A percentile compares a stretch with the other conserved stretches of the same genome.
Evolutionary conservation across 2,888 invertebrate species (phyloP).

Genomic region (Lasius platythorax): DNA sequence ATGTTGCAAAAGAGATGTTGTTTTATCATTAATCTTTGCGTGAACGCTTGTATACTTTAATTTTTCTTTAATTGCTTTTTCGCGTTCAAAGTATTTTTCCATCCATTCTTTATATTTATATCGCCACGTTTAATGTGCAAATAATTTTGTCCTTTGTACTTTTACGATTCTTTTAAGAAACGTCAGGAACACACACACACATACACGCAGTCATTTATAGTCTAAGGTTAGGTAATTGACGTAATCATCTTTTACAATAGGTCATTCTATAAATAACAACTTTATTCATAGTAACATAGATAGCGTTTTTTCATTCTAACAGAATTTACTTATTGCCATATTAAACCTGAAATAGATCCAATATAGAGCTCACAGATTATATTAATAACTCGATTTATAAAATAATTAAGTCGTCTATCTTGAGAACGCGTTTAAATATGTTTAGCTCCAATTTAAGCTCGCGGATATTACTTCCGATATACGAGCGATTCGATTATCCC

Average conservation of each 20-base stretch:
- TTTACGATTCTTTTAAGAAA: background rate
- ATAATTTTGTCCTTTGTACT: background rate
- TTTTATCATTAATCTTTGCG: background rate
- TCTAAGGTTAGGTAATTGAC: conserved; percentile 51
- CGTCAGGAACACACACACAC: background rate
- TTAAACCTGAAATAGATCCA: conserved; percentile 23
- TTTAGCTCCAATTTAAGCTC: background rate
- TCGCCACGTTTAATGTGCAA: background rate
- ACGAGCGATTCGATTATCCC: background rate
- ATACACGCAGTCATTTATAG: conserved; percentile 1
- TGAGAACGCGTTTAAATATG: background rate
- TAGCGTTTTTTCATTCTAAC: conserved; percentile 35
- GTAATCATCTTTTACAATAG: conserved; percentile 48
- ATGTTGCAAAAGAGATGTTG: background rate
- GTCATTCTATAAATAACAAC: conserved; percentile 39
- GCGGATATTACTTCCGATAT: background rate
- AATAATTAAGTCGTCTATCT: background rate
- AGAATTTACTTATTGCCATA: conserved; percentile 47
- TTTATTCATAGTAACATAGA: conserved; percentile 41
- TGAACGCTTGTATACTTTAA: background rate
- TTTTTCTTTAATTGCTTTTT: background rate
- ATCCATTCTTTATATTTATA: background rate
- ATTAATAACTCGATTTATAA: conserved; percentile 13
- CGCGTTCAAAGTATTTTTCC: background rate
- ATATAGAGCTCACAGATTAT: background rate